Conservation (phyloP, 2,888 invertebrate species). For the Amblyteles armatorius region DNA sequence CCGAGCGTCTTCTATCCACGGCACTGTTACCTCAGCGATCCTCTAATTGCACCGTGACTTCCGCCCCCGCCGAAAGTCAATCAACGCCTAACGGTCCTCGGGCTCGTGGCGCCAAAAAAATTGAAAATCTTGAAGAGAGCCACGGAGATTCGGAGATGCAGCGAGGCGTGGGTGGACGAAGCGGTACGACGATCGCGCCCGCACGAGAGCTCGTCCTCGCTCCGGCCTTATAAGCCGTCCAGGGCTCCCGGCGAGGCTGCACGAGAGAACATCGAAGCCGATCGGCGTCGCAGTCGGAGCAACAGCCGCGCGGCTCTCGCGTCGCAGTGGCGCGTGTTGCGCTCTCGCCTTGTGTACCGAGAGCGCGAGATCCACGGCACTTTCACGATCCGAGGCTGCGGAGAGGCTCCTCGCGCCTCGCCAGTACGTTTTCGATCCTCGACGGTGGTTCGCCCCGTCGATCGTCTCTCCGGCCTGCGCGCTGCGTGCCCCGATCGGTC, state of each 20-base stretch:
- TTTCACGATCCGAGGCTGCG: slow-evolving; percentile 62
- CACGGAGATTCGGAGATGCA: slow-evolving; percentile 4
- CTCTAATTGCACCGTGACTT: no score
- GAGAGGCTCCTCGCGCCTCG: slow-evolving; percentile 43
- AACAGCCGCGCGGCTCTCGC: slow-evolving; percentile 3
- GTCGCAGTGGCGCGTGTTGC: slow-evolving; percentile 40
- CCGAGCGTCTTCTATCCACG: no score
- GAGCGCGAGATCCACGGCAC: slow-evolving; percentile 39
- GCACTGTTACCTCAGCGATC: no score
- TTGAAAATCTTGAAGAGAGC: background rate
- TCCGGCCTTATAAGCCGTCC: slow-evolving; percentile 60
- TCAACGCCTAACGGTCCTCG: no score
- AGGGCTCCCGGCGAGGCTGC: slow-evolving; percentile 16
- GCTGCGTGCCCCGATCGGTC: background rate
- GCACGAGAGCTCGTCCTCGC: slow-evolving; percentile 46
- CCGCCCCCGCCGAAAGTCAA: no score
- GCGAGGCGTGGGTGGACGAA: slow-evolving; percentile 57
- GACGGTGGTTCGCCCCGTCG: slow-evolving; percentile 21
- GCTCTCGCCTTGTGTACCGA: slow-evolving; percentile 28
- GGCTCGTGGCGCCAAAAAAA: background rate
- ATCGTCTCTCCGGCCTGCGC: background rate
- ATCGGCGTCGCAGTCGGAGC: slow-evolving; percentile 40
- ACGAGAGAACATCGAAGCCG: slow-evolving; percentile 37
- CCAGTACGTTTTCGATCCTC: slow-evolving; percentile 65
- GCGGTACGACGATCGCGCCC: slow-evolving; percentile 11